A percentile compares a stretch with the other conserved stretches of the same genome.
phyloP scores from a whole-genome alignment of 2,888 invertebrate species.

The Alviniconcha strummeri region DNA sequence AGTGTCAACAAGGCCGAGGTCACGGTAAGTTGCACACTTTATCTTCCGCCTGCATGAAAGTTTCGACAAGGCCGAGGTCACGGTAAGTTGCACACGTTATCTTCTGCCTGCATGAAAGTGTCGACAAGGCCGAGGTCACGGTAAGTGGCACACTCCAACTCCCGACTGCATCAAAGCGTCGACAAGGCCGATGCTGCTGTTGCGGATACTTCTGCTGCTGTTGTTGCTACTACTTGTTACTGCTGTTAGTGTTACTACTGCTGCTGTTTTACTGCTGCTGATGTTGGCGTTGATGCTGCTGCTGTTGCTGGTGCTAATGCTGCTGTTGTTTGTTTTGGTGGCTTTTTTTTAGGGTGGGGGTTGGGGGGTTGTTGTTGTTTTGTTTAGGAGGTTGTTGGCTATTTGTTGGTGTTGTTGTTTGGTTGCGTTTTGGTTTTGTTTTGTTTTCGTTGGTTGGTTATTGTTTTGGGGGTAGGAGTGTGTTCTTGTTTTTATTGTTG shows the following conservation, averaged over 20 bases:
- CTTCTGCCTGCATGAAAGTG: constrained; percentile 22
- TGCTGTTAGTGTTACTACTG: background rate
- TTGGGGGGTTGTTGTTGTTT: background rate
- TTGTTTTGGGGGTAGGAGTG: too few species aligned
- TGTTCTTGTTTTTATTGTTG: too few species aligned
- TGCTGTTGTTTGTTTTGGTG: too few species aligned
- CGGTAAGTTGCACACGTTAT: background rate
- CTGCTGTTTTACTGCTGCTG: background rate
- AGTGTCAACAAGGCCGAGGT: background rate
- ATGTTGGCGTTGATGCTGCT: background rate
- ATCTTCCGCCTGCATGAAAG: constrained; percentile 22
- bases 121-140: background rate
- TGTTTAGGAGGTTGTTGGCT: background rate
- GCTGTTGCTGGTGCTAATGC: background rate
- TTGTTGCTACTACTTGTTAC: background rate
- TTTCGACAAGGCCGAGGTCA: background rate
- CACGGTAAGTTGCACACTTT: background rate
- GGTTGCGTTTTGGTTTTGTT: too few species aligned
- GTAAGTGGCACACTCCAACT: constrained; percentile 21
- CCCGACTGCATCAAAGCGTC: background rate
- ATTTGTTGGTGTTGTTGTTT: too few species aligned
- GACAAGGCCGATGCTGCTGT: background rate
- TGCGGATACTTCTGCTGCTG: background rate
- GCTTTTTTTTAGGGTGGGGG: background rate
- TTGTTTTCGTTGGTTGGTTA: too few species aligned